Conservation (phyloP, 2,113 vertebrate species). For the Entosphenus tridentatus region DNA sequence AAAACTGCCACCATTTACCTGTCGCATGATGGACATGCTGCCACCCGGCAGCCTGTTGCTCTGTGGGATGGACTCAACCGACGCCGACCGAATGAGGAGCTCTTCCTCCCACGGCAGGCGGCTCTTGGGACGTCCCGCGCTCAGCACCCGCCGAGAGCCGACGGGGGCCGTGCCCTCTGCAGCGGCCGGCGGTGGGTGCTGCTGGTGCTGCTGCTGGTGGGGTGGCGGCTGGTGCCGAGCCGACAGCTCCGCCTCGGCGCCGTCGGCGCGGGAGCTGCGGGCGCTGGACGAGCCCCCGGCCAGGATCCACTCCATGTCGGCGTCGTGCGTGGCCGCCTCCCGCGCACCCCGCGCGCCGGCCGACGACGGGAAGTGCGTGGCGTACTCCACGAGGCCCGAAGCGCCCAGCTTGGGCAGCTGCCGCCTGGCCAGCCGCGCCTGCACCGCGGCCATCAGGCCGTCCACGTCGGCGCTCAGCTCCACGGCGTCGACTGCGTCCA, state of each 20-base stretch:
- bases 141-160: slow-evolving; percentile 39
- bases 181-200: too few relatives aligned
- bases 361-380: slow-evolving; percentile 28
- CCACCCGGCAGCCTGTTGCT: too few relatives aligned
- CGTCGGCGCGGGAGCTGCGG: slow-evolving; percentile 21
- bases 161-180: neutral
- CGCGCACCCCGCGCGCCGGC: slow-evolving; percentile 16
- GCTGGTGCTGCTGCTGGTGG: too few relatives aligned
- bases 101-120: slow-evolving; percentile 67
- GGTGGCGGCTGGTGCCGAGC: too few relatives aligned
- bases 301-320: slow-evolving; percentile 53
- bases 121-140: slow-evolving; percentile 56
- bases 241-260: neutral
- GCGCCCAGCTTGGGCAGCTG: slow-evolving; percentile 31
- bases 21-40: too few relatives aligned
- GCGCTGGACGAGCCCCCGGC: slow-evolving; percentile 38
- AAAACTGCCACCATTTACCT: too few relatives aligned
- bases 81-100: neutral
- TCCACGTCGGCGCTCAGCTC: slow-evolving; percentile 38
- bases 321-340: slow-evolving; percentile 21
- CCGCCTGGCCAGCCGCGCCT: slow-evolving; percentile 45
- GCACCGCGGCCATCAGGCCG: slow-evolving; percentile 40
- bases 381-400: slow-evolving; percentile 42
- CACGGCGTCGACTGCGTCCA: slow-evolving; percentile 40
- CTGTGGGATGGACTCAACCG: neutral